Percentiles rank a stretch among this genome's conserved stretches.
Evolutionary conservation across 2,797 vertebrate species (phyloP).

Genomic region (Pipistrellus kuhlii): DNA sequence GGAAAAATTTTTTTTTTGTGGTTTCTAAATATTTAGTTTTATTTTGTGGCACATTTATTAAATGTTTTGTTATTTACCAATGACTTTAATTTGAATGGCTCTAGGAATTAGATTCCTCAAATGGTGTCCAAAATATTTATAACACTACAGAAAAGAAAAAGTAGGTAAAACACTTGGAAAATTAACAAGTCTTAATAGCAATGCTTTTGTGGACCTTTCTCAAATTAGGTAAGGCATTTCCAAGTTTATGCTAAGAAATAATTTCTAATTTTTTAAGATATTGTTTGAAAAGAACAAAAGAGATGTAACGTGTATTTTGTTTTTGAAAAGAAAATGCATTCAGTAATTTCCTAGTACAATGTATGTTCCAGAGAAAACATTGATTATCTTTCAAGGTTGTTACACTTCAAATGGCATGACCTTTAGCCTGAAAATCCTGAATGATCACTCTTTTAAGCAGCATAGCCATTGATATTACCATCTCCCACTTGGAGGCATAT

Average conservation of each 20-base stretch:
- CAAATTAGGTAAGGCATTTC: neutral
- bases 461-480: neutral
- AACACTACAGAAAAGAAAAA: neutral
- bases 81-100: neutral
- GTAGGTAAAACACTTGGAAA: neutral
- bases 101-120: neutral
- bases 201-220: neutral
- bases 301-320: neutral
- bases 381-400: conserved; percentile 66
- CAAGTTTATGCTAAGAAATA: neutral
- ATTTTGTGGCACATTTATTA: neutral
- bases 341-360: neutral
- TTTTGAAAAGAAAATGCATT: conserved; percentile 4
- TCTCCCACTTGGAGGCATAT: neutral
- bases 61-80: neutral
- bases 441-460: conserved; percentile 68
- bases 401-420: conserved; percentile 27
- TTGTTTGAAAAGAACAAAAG: neutral
- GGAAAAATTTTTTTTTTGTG: neutral
- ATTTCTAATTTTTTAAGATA: neutral
- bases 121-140: neutral
- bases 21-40: neutral
- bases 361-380: neutral
- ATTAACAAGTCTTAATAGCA: neutral
- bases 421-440: conserved; percentile 50